phyloP scores from a whole-genome alignment of 35 echinoderm and acorn worm genomes.

The Hemicentrotus pulcherrimus region DNA sequence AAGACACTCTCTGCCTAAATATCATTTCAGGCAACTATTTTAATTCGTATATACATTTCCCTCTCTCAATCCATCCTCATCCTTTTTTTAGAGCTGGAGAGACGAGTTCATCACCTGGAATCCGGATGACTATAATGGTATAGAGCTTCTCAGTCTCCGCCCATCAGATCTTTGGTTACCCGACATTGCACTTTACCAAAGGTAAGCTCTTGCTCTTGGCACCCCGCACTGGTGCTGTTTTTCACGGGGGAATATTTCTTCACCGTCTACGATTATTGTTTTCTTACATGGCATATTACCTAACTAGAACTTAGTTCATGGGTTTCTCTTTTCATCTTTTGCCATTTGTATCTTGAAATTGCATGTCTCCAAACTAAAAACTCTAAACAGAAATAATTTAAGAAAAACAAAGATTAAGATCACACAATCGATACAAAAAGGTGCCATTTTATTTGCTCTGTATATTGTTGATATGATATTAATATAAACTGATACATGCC shows the following conservation, averaged over 20 bases:
- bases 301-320: too few relatives aligned
- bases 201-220: constrained; percentile 53
- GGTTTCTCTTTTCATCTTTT: too few relatives aligned
- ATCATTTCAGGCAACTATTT: background rate
- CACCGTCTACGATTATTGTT: background rate
- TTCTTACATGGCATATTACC: too few relatives aligned
- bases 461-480: too few relatives aligned
- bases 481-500: too few relatives aligned
- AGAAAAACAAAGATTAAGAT: too few relatives aligned
- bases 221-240: background rate
- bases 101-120: constrained; percentile 83
- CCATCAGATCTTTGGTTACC: constrained; percentile 74
- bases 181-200: constrained; percentile 76
- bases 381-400: too few relatives aligned
- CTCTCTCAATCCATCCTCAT: background rate
- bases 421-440: too few relatives aligned
- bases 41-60: background rate
- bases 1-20: too few relatives aligned
- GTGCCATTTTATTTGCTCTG: too few relatives aligned
- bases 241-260: background rate
- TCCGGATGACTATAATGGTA: constrained; percentile 68
- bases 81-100: constrained; percentile 63
- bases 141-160: constrained; percentile 34
- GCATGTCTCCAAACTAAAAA: too few relatives aligned
- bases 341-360: too few relatives aligned